These are phyloP conservation scores for Pedionomus torquatus DNA, from an alignment of 2,113 vertebrate genomes.

Conservation along the genomic window DNA sequence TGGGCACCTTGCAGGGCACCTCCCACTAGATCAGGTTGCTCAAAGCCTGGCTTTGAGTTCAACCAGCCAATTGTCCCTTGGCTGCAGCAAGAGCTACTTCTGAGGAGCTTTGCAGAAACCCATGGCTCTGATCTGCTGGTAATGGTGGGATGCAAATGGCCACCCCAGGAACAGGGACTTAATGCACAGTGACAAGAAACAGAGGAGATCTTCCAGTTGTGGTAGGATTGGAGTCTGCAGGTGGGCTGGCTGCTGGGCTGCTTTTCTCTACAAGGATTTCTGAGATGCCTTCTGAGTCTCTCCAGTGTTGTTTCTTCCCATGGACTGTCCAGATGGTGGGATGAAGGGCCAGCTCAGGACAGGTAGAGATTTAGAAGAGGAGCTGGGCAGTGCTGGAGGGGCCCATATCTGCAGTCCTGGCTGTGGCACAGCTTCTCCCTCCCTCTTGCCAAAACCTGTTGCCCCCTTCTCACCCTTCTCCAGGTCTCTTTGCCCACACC, in stretches of 20 bases:
- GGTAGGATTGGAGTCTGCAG: not conserved
- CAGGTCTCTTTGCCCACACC: not conserved
- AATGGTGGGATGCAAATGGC: not conserved
- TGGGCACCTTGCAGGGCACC: too few species aligned
- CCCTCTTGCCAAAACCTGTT: not conserved
- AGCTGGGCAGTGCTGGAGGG: not conserved
- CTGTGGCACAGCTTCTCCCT: not conserved
- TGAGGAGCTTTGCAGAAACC: not conserved
- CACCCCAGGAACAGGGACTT: not conserved
- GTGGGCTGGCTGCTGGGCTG: not conserved
- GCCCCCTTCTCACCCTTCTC: not conserved
- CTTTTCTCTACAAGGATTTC: not conserved
- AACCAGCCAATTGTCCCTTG: not conserved
- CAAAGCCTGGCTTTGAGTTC: too few species aligned
- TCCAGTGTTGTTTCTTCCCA: not conserved
- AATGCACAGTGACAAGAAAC: not conserved
- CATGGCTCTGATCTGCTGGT: not conserved
- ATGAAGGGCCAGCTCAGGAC: fast-evolving
- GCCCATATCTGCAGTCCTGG: not conserved
- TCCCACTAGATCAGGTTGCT: too few species aligned
- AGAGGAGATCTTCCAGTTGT: not conserved
- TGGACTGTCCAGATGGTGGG: not conserved
- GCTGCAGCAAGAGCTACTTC: not conserved
- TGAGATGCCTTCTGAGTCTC: not conserved
- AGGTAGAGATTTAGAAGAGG: not conserved